phyloP scores from a whole-genome alignment of 2,113 vertebrate genomes.

The Amphiprion percula region DNA sequence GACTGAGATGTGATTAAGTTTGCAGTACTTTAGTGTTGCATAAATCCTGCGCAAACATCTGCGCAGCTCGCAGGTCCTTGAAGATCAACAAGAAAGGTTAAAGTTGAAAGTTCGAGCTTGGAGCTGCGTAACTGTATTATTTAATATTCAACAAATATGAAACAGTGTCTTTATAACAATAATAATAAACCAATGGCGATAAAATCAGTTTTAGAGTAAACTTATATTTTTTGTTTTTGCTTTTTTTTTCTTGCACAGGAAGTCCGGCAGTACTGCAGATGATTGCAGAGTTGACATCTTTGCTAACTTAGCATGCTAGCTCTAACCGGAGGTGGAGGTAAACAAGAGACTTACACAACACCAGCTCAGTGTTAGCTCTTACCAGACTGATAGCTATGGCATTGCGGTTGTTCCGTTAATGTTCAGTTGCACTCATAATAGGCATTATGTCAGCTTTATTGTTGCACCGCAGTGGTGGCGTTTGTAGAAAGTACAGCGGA shows the following conservation, averaged over 20 bases:
- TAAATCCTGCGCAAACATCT: slow-evolving; percentile 26
- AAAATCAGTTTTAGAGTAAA: neutral
- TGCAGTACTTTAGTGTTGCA: neutral
- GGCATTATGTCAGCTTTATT: slow-evolving; percentile 77
- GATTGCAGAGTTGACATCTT: slow-evolving; percentile 7
- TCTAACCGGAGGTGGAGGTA: neutral
- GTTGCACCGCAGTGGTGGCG: slow-evolving; percentile 52
- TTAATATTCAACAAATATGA: neutral
- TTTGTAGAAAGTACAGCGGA: slow-evolving; percentile 55
- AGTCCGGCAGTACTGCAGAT: neutral
- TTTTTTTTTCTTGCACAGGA: neutral
- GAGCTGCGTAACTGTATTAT: neutral
- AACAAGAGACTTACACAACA: slow-evolving; percentile 16
- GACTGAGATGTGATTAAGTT: neutral
- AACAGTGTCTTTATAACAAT: accelerated
- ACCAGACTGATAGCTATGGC: slow-evolving; percentile 6
- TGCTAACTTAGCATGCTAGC: slow-evolving; percentile 54
- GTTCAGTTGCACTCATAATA: neutral
- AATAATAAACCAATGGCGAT: neutral
- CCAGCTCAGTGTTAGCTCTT: neutral
- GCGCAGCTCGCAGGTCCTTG: slow-evolving; percentile 33
- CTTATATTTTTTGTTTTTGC: accelerated
- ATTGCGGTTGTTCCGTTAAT: neutral
- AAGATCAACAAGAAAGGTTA: slow-evolving; percentile 14
- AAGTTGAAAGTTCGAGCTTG: slow-evolving; percentile 40